Evolutionary conservation across 2,113 vertebrate species (phyloP), one percentile per base, ranked within the genome.

Genomic region (Myiopsitta monachus): DNA sequence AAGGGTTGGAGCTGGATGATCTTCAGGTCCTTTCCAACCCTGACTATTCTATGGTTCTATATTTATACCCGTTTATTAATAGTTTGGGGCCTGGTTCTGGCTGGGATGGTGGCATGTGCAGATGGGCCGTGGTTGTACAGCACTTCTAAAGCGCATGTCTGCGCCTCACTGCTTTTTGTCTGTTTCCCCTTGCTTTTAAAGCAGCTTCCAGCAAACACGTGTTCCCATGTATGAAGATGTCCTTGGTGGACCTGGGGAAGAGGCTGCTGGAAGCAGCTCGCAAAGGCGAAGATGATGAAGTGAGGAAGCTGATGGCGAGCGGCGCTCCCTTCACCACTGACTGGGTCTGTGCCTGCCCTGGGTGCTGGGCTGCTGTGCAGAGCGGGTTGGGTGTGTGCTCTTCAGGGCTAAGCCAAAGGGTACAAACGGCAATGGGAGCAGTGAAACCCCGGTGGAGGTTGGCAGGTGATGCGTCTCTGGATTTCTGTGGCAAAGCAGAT

Each of bases 251-350:
- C 94, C 97, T 99, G 57, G 99, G 99, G 91, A 99, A 99, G 98
- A 98, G 98, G 87, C 95, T 99, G 95, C 97, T 99, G 63, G 99
- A 99, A 90, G 99, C 99, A 3, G 99, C 99, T 46, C 98, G 99
- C 28, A 98, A 98, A 91, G 99, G 99, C 55, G 98, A 99, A 85
- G 99, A 99, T 82, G 99, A 99, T 27, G 99, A 99, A 95, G 99
- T 99, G 86, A 91, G 99, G 17, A 98, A 98, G 26, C 90, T 99
- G 94, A 99, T 99, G 99, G 98, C 99, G 8, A 99, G 98, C 1
- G 99, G 99, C 2, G 99, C 99, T 2, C 99, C 99, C 1, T 99
- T 99, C 97, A 99, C 99, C 88, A 99, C 99, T 0, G 99, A 99
- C 97, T 99, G 99, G 99, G 99, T 99, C 97, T 66, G 97, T 87